Conservation (phyloP, 53 echinoderm and acorn worm species). For the Astropecten irregularis region DNA sequence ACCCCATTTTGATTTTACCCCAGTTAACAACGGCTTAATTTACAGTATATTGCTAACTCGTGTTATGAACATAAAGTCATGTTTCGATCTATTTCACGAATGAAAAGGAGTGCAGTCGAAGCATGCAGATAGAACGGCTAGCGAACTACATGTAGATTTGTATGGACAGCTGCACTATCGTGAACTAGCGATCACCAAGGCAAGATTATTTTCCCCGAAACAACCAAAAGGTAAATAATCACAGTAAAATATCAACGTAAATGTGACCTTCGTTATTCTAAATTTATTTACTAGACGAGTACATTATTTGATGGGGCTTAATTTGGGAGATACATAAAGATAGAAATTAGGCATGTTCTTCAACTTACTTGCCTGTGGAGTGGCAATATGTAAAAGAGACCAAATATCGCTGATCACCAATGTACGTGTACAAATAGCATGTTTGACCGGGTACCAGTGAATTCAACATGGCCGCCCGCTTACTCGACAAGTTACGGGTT, state of each 20-base stretch:
- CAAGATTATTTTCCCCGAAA: too few relatives aligned
- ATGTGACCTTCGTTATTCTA: neutral
- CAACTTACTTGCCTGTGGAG: neutral
- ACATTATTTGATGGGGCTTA: slow-evolving; percentile 10
- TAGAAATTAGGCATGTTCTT: neutral
- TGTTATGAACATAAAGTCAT: too few relatives aligned
- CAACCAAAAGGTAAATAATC: neutral
- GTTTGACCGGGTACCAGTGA: neutral
- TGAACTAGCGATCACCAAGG: too few relatives aligned
- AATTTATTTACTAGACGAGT: neutral
- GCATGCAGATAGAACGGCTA: too few relatives aligned
- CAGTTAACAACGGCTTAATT: too few relatives aligned
- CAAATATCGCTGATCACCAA: neutral
- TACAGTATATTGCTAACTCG: too few relatives aligned
- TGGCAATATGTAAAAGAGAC: slow-evolving; percentile 41
- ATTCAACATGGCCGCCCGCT: slow-evolving; percentile 24
- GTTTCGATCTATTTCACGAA: too few relatives aligned
- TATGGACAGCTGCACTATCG: too few relatives aligned
- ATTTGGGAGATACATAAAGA: slow-evolving; percentile 17
- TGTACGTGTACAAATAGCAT: neutral
- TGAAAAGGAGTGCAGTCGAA: too few relatives aligned
- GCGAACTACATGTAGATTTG: too few relatives aligned
- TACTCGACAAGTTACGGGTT: slow-evolving; percentile 30
- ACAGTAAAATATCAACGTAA: neutral
- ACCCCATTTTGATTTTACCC: too few relatives aligned